Conservation (phyloP, 2,113 vertebrate species). For the Elephantulus edwardii region DNA sequence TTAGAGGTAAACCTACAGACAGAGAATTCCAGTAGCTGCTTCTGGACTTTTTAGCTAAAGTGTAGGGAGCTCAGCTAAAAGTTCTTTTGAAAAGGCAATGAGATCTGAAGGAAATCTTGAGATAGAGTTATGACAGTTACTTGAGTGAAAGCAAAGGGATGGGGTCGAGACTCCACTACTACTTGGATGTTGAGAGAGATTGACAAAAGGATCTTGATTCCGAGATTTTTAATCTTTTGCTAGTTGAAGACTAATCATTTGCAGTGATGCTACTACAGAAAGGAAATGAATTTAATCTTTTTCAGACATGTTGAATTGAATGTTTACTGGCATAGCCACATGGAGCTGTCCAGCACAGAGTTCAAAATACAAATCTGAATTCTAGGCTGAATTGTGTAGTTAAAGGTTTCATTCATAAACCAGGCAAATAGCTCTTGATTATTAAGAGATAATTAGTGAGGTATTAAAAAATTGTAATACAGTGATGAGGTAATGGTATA, state of each 20-base stretch:
- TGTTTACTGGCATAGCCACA: neutral
- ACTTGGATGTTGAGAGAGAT: neutral
- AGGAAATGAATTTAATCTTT: slow-evolving; percentile 19
- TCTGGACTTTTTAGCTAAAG: neutral
- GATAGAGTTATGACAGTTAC: neutral
- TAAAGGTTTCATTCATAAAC: slow-evolving; percentile 4
- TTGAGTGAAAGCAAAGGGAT: slow-evolving; percentile 6
- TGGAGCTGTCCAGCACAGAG: neutral
- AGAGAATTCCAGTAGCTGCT: slow-evolving; percentile 14
- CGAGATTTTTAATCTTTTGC: slow-evolving; percentile 15
- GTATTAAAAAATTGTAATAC: slow-evolving; percentile 24
- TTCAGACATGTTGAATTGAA: slow-evolving; percentile 24
- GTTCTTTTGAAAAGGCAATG: slow-evolving; percentile 34
- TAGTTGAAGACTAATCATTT: slow-evolving; percentile 24
- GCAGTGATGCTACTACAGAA: neutral
- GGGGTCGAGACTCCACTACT: neutral
- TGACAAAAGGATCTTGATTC: neutral
- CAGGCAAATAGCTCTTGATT: neutral
- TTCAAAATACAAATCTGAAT: slow-evolving; percentile 15
- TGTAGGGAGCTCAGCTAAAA: neutral
- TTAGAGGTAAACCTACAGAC: neutral
- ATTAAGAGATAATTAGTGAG: slow-evolving; percentile 11
- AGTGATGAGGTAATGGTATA: neutral
- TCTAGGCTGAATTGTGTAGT: neutral
- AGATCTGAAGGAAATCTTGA: slow-evolving; percentile 12